A percentile compares a stretch with the other conserved stretches of the same genome.
phyloP scores from a whole-genome alignment of 2,113 vertebrate species.

The Corydoras sp. region DNA sequence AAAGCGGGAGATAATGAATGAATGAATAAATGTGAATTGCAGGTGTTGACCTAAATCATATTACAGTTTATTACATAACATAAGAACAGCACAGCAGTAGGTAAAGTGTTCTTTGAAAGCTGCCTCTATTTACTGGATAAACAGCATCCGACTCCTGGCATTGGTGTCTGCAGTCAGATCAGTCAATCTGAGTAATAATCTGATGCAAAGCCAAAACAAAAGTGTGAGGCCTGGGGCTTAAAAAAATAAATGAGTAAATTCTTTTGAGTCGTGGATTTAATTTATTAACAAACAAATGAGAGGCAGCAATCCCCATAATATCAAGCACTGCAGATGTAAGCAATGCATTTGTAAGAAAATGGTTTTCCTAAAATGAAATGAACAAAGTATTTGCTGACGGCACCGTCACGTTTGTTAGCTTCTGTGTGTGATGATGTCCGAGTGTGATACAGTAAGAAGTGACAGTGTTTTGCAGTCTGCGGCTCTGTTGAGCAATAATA shows the following conservation, averaged over 20 bases:
- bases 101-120: neutral
- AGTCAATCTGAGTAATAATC: neutral
- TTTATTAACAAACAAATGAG: neutral
- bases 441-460: neutral
- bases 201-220: constrained; percentile 24
- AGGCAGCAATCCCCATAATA: neutral
- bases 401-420: neutral
- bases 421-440: neutral
- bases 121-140: constrained; percentile 11
- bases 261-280: neutral
- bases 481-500: neutral
- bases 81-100: too few species aligned
- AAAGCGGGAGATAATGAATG: too few species aligned
- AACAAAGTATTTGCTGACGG: neutral
- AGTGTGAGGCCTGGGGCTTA: neutral
- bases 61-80: too few species aligned
- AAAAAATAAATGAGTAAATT: constrained; percentile 15
- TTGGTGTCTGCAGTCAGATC: constrained; percentile 44
- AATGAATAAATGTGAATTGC: too few species aligned
- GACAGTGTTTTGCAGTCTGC: neutral
- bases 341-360: too few species aligned
- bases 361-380: too few species aligned
- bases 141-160: constrained; percentile 45
- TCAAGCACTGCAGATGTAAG: too few species aligned
- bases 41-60: too few species aligned